Base-by-base conservation (phyloP, 2,888 invertebrate species). In the Caenorhabditis uteleia region DNA sequence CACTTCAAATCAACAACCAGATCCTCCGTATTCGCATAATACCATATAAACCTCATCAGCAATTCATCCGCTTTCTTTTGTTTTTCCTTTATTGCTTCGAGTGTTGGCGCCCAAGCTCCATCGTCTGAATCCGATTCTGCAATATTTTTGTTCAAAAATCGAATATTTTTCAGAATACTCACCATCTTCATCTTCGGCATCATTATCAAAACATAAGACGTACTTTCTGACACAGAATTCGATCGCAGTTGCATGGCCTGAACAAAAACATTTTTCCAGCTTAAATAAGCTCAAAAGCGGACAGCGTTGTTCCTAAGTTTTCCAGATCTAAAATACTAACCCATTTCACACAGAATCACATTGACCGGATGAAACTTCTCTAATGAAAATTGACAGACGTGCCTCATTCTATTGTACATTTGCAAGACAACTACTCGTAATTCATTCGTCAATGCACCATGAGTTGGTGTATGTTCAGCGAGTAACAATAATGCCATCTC, bases 21-120 rank as follows among this genome's bases (percentile, higher is more conserved):
- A 10, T 48, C n/a, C 4, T 26, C 48, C 2, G 53, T 40, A 8
- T 57, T 44, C 0, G 43, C 26, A 23, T 62, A 57, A 18, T 56
- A 57, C 62, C 62, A 62, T 39, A 48, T 33, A 33, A 62, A 62
- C 40, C 62, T 16, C 1, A 62, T 12, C 25, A 23, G n/a, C 3
- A 55, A 20, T 23, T 6, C 4, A 1, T 29, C 43, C 16, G 2
- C 26, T 26, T 12, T 48, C 44, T 5, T 25, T 20, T 16, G 25
- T 2, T n/a, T 23, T 34, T 23, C 34, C 21, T n/a, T 23, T 25
- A 43, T 43, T 23, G 21, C 6, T 16, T 40, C 5, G 4, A 27
- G 16, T 16, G 34, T n/a, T 34, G 34, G n/a, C n/a, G n/a, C n/a
- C n/a, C n/a, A 23, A 12, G 40, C n/a, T 40, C 18, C 40, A 14